Conservation (phyloP, 1,140 invertebrate species). For the Dermatophagoides farinae region DNA sequence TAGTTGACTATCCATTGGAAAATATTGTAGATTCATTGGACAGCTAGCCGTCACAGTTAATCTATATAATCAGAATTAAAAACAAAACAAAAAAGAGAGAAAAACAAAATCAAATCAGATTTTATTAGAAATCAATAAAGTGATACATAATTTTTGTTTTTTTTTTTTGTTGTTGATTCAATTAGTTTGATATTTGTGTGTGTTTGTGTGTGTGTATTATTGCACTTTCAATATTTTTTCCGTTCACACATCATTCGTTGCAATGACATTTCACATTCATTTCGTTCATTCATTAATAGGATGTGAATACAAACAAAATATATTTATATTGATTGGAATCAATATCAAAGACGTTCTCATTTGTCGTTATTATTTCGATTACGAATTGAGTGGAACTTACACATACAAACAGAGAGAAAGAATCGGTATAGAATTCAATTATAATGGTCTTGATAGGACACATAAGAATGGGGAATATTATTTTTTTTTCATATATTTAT, state of each 20-base stretch:
- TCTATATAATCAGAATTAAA: no score
- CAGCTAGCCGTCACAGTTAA: constrained; percentile 27
- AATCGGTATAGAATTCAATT: no score
- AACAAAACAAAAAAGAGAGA: constrained; percentile 4
- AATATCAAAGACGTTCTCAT: no score
- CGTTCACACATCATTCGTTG: neutral
- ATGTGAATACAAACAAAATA: neutral
- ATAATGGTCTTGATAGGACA: no score
- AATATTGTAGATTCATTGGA: constrained; percentile 27
- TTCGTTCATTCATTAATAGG: neutral
- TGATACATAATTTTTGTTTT: neutral
- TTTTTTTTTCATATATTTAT: no score
- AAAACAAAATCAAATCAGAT: neutral
- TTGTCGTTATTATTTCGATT: no score
- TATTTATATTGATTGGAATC: no score
- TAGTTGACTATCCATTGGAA: constrained; percentile 28
- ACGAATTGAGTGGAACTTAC: no score
- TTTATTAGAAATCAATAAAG: neutral
- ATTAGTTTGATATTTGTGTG: neutral
- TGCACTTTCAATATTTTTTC: neutral
- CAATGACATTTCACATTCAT: no score
- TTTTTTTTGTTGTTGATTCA: neutral
- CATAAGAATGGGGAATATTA: no score
- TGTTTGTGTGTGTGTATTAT: neutral
- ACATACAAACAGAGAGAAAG: no score